Evolutionary conservation across 2,888 invertebrate species (phyloP).

Genomic region (Meghimatium bilineatum): DNA sequence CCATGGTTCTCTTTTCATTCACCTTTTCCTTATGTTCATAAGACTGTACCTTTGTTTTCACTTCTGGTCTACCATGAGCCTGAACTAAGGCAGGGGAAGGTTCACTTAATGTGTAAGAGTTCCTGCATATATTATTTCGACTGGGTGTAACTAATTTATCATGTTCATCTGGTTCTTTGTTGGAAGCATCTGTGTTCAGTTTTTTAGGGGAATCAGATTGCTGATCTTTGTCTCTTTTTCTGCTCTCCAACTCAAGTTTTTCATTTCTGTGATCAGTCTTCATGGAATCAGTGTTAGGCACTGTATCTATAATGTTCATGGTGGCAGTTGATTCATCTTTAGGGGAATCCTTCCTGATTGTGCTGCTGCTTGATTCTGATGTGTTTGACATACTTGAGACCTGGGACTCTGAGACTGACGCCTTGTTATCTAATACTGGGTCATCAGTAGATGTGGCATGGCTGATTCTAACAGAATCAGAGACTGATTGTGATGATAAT

Average conservation of each 20-base stretch:
- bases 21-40: not conserved
- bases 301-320: conserved; percentile 44
- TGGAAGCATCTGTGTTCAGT: conserved; percentile 24
- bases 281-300: not conserved
- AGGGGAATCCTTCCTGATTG: conserved; percentile 43
- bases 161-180: not conserved
- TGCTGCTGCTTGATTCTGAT: conserved; percentile 55
- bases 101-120: conserved; percentile 87
- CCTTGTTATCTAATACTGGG: not conserved
- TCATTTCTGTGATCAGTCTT: not conserved
- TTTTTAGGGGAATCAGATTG: conserved; percentile 40
- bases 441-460: not conserved
- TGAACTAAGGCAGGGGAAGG: conserved; percentile 85
- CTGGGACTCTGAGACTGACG: conserved; percentile 49
- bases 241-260: not conserved
- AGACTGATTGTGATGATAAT: not conserved
- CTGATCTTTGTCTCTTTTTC: not conserved
- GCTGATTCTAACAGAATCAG: not conserved
- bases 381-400: conserved; percentile 47
- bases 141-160: conserved; percentile 14
- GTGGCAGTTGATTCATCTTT: conserved; percentile 14
- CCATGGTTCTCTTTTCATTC: not conserved
- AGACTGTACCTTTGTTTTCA: not conserved
- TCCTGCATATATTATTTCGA: conserved; percentile 81
- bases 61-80: conserved; percentile 33